Evolutionary conservation across 2,113 vertebrate genomes (phyloP).

Genomic region (Vulpes lagopus): DNA sequence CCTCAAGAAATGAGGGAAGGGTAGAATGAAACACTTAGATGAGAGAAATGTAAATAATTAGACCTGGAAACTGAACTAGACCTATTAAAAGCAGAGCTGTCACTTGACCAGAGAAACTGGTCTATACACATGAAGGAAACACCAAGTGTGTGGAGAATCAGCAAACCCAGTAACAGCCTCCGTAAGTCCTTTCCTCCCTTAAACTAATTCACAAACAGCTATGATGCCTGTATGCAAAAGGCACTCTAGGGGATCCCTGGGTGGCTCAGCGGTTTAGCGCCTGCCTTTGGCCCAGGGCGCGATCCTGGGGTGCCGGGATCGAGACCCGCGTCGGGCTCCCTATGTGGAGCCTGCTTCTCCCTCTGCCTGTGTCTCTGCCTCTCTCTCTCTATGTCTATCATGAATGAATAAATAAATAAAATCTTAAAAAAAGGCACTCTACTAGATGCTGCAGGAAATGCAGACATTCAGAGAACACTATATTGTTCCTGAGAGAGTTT

Average conservation of each 20-base stretch:
- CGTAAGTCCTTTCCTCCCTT: not conserved
- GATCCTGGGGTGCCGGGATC: too few relatives aligned
- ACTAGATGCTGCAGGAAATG: not conserved
- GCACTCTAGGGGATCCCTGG: not conserved
- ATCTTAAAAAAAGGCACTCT: not conserved
- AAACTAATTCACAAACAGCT: not conserved
- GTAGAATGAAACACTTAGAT: not conserved
- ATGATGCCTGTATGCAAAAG: not conserved
- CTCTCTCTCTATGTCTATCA: too few relatives aligned
- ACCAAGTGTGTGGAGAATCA: not conserved
- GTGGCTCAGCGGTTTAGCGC: too few relatives aligned
- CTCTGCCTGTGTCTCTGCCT: too few relatives aligned
- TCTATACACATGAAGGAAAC: not conserved
- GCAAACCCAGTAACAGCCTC: not conserved
- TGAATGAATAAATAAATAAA: too few relatives aligned
- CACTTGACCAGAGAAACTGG: constrained; percentile 13
- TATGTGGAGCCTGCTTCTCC: too few relatives aligned
- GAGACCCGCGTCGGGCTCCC: too few relatives aligned
- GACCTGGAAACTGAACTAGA: not conserved
- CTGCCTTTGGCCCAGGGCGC: too few relatives aligned
- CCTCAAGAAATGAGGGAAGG: constrained; percentile 1
- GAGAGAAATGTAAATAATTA: not conserved
- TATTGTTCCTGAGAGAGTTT: not conserved
- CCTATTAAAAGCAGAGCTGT: constrained; percentile 29
- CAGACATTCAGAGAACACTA: not conserved